Evolutionary conservation across 1,140 invertebrate species (phyloP).

Genomic region (Dinoponera quadriceps): DNA sequence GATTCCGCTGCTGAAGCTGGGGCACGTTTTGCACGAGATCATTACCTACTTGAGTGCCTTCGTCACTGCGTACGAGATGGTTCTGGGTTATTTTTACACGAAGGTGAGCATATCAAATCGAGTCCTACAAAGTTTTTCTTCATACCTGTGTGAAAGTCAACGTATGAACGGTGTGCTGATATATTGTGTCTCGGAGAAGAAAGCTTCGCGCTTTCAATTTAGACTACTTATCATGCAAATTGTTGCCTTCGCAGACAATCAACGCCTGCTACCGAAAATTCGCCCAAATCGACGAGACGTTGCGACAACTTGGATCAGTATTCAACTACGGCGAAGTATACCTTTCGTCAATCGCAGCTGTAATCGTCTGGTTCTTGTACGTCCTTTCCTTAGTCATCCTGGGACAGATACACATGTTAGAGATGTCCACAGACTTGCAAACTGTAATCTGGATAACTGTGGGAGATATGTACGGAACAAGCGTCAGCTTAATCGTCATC

Average conservation of each 20-base stretch:
- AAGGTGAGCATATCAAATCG: constrained; percentile 46
- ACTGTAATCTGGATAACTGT: background rate
- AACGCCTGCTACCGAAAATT: constrained; percentile 23
- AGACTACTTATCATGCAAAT: too few relatives aligned
- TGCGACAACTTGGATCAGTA: constrained; percentile 12
- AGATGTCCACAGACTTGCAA: background rate
- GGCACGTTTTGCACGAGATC: background rate
- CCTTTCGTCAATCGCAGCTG: background rate
- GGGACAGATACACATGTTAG: background rate
- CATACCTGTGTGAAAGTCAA: too few relatives aligned
- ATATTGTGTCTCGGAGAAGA: too few relatives aligned
- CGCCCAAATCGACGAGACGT: constrained; percentile 43
- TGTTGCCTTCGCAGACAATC: background rate
- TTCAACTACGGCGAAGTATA: constrained; percentile 2
- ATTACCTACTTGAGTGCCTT: background rate
- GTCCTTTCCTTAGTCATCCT: too few relatives aligned
- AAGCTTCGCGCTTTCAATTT: too few relatives aligned
- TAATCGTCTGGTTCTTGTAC: background rate
- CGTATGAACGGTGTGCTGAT: too few relatives aligned
- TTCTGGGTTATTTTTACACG: constrained; percentile 25
- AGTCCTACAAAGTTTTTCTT: too few relatives aligned
- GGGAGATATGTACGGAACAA: background rate
- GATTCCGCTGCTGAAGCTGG: background rate
- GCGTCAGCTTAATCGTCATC: background rate
- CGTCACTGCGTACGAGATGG: background rate